Evolutionary conservation across 2,797 vertebrate genomes (phyloP).

Genomic region (Microchirus variegatus): DNA sequence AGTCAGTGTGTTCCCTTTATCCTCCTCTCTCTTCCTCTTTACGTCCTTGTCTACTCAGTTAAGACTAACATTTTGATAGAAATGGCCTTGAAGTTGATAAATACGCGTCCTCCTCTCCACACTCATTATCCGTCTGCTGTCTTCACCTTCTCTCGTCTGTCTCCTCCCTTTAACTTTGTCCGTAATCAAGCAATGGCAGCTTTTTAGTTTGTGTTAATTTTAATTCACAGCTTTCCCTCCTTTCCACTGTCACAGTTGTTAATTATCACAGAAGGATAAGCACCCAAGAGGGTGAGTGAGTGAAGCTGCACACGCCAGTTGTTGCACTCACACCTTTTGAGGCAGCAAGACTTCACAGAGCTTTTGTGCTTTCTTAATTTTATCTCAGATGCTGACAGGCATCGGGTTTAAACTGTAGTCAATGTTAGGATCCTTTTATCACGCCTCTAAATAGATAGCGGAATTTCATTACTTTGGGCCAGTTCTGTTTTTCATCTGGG

Average conservation of each 20-base stretch:
- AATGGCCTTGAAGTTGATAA: constrained; percentile 64
- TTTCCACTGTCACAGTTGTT: constrained; percentile 75
- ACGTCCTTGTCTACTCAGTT: constrained; percentile 28
- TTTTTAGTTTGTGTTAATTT: constrained; percentile 89
- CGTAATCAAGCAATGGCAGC: constrained; percentile 90
- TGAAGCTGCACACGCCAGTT: constrained; percentile 69
- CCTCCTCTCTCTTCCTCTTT: constrained; percentile 1
- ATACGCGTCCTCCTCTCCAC: constrained; percentile 70
- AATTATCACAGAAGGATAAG: constrained; percentile 84
- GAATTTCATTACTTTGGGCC: too few species aligned
- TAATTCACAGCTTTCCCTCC: constrained; percentile 89
- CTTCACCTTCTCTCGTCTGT: constrained; percentile 40
- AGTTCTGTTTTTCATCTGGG: too few species aligned
- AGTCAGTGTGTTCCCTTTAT: constrained; percentile 24
- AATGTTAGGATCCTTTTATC: constrained; percentile 14
- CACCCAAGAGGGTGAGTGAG: constrained; percentile 77
- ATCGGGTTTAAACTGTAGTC: constrained; percentile 31
- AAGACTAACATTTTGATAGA: constrained; percentile 50
- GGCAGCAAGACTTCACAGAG: constrained; percentile 57
- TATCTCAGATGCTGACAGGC: constrained; percentile 29
- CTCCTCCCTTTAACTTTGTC: constrained; percentile 73
- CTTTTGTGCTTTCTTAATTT: constrained; percentile 48
- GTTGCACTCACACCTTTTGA: constrained; percentile 52
- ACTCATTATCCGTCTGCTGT: constrained; percentile 83
- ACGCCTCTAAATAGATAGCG: too few species aligned